Evolutionary conservation across 2,113 vertebrate species (phyloP).

Genomic region (Vombatus ursinus): DNA sequence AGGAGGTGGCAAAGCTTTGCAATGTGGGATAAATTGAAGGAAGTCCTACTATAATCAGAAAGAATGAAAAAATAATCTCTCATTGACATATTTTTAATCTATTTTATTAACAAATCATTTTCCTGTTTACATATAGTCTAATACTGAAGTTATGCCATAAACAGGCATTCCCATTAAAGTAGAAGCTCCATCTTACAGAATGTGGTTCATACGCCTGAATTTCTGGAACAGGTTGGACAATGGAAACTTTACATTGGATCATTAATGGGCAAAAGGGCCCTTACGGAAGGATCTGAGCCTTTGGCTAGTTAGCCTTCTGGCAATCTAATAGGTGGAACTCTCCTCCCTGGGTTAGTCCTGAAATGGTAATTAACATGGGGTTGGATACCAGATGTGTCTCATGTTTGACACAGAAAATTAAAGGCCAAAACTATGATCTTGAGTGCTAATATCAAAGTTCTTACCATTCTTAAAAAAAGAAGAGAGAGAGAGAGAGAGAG

Average conservation of each 20-base stretch:
- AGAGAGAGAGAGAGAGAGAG: not conserved
- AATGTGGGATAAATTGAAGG: not conserved
- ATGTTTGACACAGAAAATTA: not conserved
- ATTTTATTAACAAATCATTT: not conserved
- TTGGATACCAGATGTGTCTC: not conserved
- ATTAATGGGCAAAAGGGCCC: not conserved
- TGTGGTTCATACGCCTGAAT: not conserved
- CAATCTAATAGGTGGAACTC: slow-evolving; percentile 18
- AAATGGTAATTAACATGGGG: not conserved
- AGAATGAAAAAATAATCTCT: not conserved
- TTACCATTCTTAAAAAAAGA: not conserved
- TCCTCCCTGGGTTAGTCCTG: slow-evolving; percentile 16
- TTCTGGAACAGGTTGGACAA: not conserved
- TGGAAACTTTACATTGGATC: not conserved
- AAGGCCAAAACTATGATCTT: not conserved
- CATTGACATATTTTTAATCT: not conserved
- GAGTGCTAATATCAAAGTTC: not conserved
- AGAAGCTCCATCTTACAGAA: not conserved
- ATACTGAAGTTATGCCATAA: slow-evolving; percentile 28
- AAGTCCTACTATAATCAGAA: slow-evolving; percentile 11
- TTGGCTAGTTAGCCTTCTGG: not conserved
- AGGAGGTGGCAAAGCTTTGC: not conserved
- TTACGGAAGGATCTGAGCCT: not conserved
- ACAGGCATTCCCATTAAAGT: not conserved
- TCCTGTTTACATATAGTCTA: not conserved